These are phyloP conservation scores for Paratilapia polleni DNA, from an alignment of 2,113 vertebrate species.

Conservation along the genomic window DNA sequence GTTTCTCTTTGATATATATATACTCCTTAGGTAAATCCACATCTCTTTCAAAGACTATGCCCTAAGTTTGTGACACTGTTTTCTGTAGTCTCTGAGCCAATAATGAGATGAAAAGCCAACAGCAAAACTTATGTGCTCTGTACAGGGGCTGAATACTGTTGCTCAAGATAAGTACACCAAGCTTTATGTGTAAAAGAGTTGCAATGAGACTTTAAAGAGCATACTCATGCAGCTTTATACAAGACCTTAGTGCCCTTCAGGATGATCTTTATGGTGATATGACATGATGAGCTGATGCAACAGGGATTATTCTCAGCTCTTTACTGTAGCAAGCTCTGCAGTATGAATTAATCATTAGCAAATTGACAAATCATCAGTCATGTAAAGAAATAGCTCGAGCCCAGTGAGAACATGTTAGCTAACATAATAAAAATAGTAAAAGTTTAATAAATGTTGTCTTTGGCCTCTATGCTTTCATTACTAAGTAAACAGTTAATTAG, in stretches of 20 bases:
- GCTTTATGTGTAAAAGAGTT: neutral
- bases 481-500: constrained; percentile 39
- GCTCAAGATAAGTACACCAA: neutral
- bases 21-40: neutral
- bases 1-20: neutral
- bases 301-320: neutral
- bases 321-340: neutral
- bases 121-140: neutral
- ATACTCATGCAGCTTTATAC: neutral
- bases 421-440: neutral
- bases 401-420: neutral
- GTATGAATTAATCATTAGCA: constrained; percentile 9
- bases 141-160: neutral
- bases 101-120: rapidly evolving
- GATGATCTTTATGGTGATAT: neutral
- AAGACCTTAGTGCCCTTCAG: neutral
- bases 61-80: neutral
- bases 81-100: neutral
- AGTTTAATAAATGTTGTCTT: constrained; percentile 12
- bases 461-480: constrained; percentile 18
- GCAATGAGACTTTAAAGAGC: neutral
- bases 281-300: neutral
- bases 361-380: neutral
- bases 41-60: neutral
- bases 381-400: neutral